A percentile compares a stretch with the other conserved stretches of the same genome.
Conservation (phyloP, 2,113 vertebrate species). For the Marmota monax region DNA sequence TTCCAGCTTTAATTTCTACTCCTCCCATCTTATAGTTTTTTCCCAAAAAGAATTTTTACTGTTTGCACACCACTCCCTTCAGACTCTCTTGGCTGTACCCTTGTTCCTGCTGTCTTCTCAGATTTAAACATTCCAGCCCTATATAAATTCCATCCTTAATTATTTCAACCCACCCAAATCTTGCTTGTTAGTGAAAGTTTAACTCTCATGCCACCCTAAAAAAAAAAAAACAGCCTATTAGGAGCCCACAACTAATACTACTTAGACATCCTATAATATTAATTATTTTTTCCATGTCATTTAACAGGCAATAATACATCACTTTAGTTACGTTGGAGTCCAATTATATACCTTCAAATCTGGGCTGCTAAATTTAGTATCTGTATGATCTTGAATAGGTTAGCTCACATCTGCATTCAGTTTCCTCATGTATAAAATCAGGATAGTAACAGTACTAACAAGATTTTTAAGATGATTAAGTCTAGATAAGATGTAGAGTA, state of each 20-base stretch:
- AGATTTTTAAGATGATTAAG: not conserved
- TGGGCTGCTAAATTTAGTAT: not conserved
- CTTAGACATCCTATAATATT: not conserved
- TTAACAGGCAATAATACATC: not conserved
- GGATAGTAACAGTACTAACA: not conserved
- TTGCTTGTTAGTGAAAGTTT: not conserved
- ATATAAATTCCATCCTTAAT: not conserved
- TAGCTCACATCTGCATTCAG: not conserved
- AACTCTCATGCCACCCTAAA: not conserved
- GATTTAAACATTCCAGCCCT: not conserved
- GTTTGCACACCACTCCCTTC: not conserved
- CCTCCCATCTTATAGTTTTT: not conserved
- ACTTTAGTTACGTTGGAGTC: not conserved
- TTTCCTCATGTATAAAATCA: slow-evolving; percentile 5
- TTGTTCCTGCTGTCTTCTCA: not conserved
- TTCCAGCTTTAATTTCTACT: not conserved
- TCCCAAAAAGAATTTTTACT: not conserved
- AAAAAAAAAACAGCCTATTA: not conserved
- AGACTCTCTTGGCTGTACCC: not conserved
- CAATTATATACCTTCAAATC: not conserved
- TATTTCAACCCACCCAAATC: not conserved
- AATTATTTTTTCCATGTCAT: not conserved
- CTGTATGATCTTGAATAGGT: not conserved
- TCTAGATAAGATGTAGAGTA: not conserved
- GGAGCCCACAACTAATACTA: not conserved